Evolutionary conservation across 2,797 vertebrate genomes (phyloP).

Genomic region (Echiichthys vipera): DNA sequence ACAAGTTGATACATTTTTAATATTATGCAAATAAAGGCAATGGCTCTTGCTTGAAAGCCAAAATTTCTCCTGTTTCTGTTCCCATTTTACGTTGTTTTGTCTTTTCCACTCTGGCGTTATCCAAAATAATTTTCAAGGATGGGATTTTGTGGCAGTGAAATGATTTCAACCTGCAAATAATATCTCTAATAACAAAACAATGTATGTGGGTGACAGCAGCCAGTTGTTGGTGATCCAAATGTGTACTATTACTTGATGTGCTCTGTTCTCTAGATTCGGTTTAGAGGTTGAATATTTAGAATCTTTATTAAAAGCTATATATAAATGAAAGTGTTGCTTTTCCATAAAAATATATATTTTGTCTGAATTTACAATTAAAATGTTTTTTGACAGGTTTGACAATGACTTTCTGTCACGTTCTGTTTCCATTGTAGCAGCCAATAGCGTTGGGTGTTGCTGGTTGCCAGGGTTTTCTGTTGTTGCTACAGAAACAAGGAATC

Average conservation of each 20-base stretch:
- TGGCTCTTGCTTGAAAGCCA: not conserved
- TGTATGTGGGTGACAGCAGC: not conserved
- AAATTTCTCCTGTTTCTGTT: not conserved
- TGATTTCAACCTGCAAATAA: not conserved
- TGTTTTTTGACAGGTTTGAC: too few relatives aligned
- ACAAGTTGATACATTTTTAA: constrained; percentile 13
- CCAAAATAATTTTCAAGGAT: not conserved
- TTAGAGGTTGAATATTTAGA: too few relatives aligned
- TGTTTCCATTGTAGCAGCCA: too few relatives aligned
- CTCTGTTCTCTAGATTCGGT: too few relatives aligned
- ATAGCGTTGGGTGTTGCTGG: too few relatives aligned
- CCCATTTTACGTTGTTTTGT: constrained; percentile 21
- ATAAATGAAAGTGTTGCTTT: too few relatives aligned
- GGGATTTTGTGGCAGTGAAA: not conserved
- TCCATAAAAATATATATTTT: too few relatives aligned
- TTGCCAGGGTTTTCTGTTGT: too few relatives aligned
- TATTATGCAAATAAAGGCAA: constrained; percentile 25
- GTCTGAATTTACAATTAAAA: too few relatives aligned
- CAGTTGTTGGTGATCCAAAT: not conserved
- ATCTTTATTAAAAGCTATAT: too few relatives aligned
- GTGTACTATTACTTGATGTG: not conserved
- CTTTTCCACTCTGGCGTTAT: constrained; percentile 1
- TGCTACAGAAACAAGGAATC: too few relatives aligned
- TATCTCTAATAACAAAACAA: not conserved
- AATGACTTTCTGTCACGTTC: too few relatives aligned